Conservation (phyloP, 2,113 vertebrate species). For the Planiliza haematocheilus region DNA sequence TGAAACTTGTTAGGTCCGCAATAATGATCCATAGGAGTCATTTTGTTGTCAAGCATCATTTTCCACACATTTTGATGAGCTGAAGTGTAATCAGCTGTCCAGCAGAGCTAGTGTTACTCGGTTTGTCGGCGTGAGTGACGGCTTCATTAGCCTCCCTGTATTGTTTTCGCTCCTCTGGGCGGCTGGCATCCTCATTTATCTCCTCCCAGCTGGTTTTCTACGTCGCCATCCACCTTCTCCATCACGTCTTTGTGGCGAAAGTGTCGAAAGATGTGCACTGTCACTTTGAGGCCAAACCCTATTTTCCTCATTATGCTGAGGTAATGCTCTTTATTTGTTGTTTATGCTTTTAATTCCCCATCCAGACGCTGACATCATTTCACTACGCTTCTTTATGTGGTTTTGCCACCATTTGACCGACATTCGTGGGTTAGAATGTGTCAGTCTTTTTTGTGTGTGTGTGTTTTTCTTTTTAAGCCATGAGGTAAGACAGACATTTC, state of each 20-base stretch:
- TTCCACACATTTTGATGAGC: slow-evolving; percentile 63
- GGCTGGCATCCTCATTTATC: slow-evolving; percentile 41
- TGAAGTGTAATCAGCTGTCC: slow-evolving; percentile 68
- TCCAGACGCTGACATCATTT: slow-evolving; percentile 75
- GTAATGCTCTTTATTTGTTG: slow-evolving; percentile 74
- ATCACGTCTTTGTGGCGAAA: slow-evolving; percentile 53
- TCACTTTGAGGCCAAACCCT: slow-evolving; percentile 57
- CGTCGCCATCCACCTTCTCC: slow-evolving; percentile 39
- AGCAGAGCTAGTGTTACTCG: slow-evolving; percentile 20
- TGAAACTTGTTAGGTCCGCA: slow-evolving; percentile 63
- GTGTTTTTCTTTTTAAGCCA: slow-evolving; percentile 25
- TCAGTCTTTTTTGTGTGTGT: slow-evolving; percentile 16
- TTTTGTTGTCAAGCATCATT: slow-evolving; percentile 72
- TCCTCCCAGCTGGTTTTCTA: slow-evolving; percentile 22
- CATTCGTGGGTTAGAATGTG: slow-evolving; percentile 54
- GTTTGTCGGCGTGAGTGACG: slow-evolving; percentile 42
- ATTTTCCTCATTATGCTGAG: slow-evolving; percentile 69
- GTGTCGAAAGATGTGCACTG: slow-evolving; percentile 57
- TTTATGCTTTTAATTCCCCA: slow-evolving; percentile 61
- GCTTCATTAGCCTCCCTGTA: slow-evolving; percentile 44
- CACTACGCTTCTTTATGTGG: slow-evolving; percentile 59
- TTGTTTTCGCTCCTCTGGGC: slow-evolving; percentile 24
- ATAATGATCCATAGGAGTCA: slow-evolving; percentile 69
- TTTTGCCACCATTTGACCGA: slow-evolving; percentile 61
- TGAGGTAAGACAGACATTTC: slow-evolving; percentile 64